phyloP scores from a whole-genome alignment of 2,113 vertebrate species.

The Zosterops pallidus region DNA sequence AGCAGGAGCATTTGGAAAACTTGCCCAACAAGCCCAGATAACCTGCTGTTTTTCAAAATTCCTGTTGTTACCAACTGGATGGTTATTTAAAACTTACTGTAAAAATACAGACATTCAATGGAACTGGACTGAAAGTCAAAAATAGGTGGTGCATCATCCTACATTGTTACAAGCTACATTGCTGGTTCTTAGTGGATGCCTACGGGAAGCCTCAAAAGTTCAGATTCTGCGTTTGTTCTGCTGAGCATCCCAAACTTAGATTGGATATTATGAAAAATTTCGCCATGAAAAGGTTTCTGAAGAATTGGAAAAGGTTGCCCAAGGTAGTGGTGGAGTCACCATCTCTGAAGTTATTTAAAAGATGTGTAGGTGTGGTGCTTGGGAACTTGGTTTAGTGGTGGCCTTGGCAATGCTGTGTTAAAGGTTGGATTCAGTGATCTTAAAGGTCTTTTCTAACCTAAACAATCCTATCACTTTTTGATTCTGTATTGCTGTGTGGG shows the following conservation, averaged over 20 bases:
- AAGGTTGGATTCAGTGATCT: background rate
- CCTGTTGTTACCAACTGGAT: background rate
- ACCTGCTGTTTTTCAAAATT: background rate
- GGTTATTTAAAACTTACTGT: background rate
- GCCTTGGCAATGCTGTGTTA: background rate
- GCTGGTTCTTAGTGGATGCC: background rate
- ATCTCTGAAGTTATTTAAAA: background rate
- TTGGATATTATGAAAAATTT: background rate
- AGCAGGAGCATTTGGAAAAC: background rate
- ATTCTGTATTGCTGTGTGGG: background rate
- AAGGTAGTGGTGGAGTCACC: background rate
- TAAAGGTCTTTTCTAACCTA: background rate
- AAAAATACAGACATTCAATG: background rate
- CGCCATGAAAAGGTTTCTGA: background rate
- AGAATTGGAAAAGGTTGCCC: background rate
- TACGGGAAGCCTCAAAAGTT: background rate
- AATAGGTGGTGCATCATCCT: background rate
- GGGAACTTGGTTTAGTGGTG: background rate
- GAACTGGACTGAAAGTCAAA: background rate
- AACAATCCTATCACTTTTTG: background rate
- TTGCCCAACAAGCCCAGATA: background rate
- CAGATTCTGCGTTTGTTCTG: background rate
- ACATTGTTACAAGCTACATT: accelerated
- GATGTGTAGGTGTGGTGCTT: background rate
- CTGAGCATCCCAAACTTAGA: background rate